Base-by-base conservation (phyloP, 2,888 invertebrate genomes). In the Spodoptera littoralis region DNA sequence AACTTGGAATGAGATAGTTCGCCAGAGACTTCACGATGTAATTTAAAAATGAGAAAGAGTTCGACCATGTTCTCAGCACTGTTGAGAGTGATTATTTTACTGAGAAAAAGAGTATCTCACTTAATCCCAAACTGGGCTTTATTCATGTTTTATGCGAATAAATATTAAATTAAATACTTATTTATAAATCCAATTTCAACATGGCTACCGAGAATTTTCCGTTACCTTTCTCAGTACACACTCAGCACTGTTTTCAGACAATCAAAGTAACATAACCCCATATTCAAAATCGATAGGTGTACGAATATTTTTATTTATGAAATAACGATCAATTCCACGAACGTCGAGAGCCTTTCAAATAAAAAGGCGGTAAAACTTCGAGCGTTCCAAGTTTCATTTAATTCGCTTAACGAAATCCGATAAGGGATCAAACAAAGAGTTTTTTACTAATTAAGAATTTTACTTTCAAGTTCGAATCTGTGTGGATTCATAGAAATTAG, bases 311-410 rank as follows among this genome's bases (percentile, higher is more conserved):
- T n/a, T 59, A 58, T 61, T 56, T 36, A 48, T 45, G n/a, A 30
- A 53, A 55, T 44, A 52, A 60, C 49, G 27, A 64, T 44, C 22
- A 55, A 50, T 11, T 50, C 13, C 18, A n/a, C 22, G n/a, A 53
- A 47, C 43, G 45, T 36, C 42, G 45, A 13, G 11, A 41, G 42
- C 43, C 8, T 30, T 43, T 54, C 46, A 55, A 54, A 47, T 60
- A 59, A 59, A 58, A 57, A 59, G 46, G 46, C 46, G 30, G 57
- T 72, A 55, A n/a, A 67, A 67, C 49, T 70, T 70, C 50, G 46
- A 36, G 36, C 36, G 36, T 6, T 4, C 42, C 57, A 74, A 56
- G 61, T 61, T 61, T 59, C 69, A 64, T 61, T 47, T 60, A 59
- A 73, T 62, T 60, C 43, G 51, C 11, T 65, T 66, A 60, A 63